Base-by-base conservation (phyloP, 2,888 invertebrate species). In the Catocala nupta region DNA sequence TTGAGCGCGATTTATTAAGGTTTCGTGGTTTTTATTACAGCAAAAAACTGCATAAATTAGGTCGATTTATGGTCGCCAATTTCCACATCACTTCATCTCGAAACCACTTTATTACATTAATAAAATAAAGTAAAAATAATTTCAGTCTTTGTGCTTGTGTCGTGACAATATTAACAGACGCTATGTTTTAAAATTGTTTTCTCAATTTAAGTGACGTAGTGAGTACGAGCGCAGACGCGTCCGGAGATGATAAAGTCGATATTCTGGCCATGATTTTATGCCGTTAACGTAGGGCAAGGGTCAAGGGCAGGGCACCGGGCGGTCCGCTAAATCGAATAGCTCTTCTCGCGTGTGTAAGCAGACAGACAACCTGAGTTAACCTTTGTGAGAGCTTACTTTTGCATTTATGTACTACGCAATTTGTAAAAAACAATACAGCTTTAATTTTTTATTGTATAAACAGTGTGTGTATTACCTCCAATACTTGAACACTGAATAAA, bases 231-330 rank as follows among this genome's bases (percentile, higher is more conserved):
- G 57, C 59, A 66, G 49, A 63, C 49, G 54, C 13, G 39, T 58
- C 25, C 45, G 55, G 59, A 52, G 63, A 76, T 66, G 55, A 66
- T 68, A 65, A 74, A 77, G 68, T 71, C 65, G 68, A 71, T 68
- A 65, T 67, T 67, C 50, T 71, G 75, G 59, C 75, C 78, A 77
- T 77, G 78, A 77, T 78, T 77, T 74, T 73, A 70, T 75, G 75
- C 63, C 66, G 68, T 74, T 81, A 75, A 65, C 71, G 78, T 74
- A 78, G 77, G 74, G 68, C 73, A 87, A 84, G 82, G 78, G 88
- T 85, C 88, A 87, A 85, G 88, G 87, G 80, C 80, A 75, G 68
- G 66, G 67, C 69, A 62, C 66, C 72, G 71, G 72, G 64, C 58
- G 59, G 66, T 60, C 60, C 64, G 72, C 63, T 69, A 62, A 69